phyloP scores from a whole-genome alignment of 2,888 invertebrate species.

The Agrotis clavis region DNA sequence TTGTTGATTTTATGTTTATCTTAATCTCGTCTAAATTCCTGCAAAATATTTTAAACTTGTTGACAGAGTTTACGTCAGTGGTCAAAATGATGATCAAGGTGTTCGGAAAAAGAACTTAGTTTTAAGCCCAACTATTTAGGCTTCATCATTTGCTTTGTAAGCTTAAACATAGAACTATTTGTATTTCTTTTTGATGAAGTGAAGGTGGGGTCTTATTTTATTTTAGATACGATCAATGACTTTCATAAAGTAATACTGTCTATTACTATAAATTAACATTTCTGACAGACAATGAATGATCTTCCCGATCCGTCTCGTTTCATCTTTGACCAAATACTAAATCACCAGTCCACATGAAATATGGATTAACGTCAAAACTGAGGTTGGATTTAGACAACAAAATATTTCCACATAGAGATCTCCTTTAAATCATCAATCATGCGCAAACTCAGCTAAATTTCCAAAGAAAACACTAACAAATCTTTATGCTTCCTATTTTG shows the following conservation, averaged over 20 bases:
- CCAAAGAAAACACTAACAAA: conserved; percentile 69
- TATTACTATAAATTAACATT: not conserved
- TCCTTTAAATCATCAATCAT: conserved; percentile 51
- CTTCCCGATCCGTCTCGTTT: conserved; percentile 19
- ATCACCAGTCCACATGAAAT: conserved; percentile 35
- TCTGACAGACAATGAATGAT: conserved; percentile 23
- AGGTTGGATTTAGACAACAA: conserved; percentile 41
- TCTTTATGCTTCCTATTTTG: conserved; percentile 69
- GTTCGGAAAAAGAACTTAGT: not conserved
- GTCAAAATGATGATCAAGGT: not conserved
- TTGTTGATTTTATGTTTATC: conserved; percentile 43
- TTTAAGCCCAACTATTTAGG: not conserved
- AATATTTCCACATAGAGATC: conserved; percentile 61
- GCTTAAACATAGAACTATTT: not conserved
- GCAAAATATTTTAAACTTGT: conserved; percentile 44
- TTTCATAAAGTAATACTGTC: conserved; percentile 7
- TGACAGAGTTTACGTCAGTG: conserved; percentile 25
- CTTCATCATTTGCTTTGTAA: not conserved
- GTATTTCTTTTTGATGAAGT: not conserved
- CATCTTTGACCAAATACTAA: conserved; percentile 19
- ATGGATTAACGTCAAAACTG: conserved; percentile 39
- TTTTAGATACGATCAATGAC: not conserved
- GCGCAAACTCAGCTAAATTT: conserved; percentile 58
- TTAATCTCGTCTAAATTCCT: conserved; percentile 37
- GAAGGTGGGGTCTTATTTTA: not conserved